Percentiles rank a stretch among this genome's conserved stretches.
phyloP scores from a whole-genome alignment of 2,797 vertebrate genomes.

The Sphenodon punctatus region DNA sequence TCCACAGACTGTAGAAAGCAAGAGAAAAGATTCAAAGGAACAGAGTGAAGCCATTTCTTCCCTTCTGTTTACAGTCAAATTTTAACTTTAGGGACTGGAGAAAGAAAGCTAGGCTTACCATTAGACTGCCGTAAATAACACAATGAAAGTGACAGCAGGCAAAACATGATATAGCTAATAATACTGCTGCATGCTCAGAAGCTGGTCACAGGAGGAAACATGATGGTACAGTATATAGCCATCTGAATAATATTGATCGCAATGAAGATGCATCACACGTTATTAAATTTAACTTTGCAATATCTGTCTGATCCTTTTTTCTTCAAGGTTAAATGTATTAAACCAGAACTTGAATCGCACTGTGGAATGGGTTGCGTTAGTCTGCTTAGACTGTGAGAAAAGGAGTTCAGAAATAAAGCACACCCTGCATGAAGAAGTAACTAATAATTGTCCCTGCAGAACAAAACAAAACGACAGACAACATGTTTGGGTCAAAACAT shows the following conservation, averaged over 20 bases:
- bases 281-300: constrained; percentile 20
- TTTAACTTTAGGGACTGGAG: background rate
- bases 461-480: no score
- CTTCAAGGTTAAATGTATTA: background rate
- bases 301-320: background rate
- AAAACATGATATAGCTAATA: constrained; percentile 13
- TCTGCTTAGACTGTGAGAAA: background rate
- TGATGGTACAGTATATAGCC: background rate
- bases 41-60: background rate
- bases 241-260: constrained; percentile 9
- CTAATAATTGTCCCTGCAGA: no score
- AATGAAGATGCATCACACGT: background rate
- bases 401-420: constrained; percentile 3
- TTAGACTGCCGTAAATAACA: background rate
- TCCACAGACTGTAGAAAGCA: background rate
- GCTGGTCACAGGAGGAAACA: background rate
- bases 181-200: background rate
- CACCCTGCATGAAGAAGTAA: background rate
- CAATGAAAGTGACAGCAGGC: background rate
- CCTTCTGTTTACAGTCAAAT: background rate
- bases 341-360: background rate
- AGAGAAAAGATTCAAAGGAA: background rate
- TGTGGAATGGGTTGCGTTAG: background rate
- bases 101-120: background rate
- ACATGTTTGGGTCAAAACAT: no score